These are phyloP conservation scores for Alsophila aescularia DNA, from an alignment of 2,888 invertebrate species.

Conservation along the genomic window DNA sequence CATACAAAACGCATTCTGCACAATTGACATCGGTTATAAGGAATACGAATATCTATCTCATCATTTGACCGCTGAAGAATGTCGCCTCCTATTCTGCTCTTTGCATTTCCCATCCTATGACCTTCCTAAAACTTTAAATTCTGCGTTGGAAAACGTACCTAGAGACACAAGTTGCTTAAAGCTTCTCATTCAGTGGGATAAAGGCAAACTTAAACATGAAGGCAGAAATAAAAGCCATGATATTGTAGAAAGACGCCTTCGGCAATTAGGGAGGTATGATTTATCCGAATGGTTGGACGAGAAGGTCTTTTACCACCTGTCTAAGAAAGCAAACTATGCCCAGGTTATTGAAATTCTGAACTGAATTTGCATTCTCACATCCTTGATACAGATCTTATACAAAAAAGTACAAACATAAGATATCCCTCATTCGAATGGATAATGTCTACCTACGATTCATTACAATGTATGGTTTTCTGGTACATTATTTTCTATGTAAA, in stretches of 20 bases:
- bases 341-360: constrained; percentile 33
- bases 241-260: constrained; percentile 79
- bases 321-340: constrained; percentile 71
- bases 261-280: constrained; percentile 82
- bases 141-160: constrained; percentile 70
- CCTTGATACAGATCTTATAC: constrained; percentile 28
- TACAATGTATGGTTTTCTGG: constrained; percentile 47
- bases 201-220: constrained; percentile 59
- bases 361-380: neutral
- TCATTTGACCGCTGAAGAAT: constrained; percentile 83
- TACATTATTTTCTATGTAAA: constrained; percentile 39
- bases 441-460: constrained; percentile 51
- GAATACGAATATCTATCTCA: constrained; percentile 80
- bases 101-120: constrained; percentile 75
- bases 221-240: constrained; percentile 85
- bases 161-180: constrained; percentile 81
- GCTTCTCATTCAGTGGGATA: constrained; percentile 85
- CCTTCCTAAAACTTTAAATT: constrained; percentile 45
- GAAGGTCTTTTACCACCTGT: constrained; percentile 82
- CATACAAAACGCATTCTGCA: constrained; percentile 43
- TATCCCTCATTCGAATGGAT: constrained; percentile 49
- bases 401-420: constrained; percentile 35
- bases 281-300: constrained; percentile 86
- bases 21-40: constrained; percentile 58
- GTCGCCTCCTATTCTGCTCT: constrained; percentile 82